Conservation (phyloP, 1,140 invertebrate species). For the Drosophila athabasca region DNA sequence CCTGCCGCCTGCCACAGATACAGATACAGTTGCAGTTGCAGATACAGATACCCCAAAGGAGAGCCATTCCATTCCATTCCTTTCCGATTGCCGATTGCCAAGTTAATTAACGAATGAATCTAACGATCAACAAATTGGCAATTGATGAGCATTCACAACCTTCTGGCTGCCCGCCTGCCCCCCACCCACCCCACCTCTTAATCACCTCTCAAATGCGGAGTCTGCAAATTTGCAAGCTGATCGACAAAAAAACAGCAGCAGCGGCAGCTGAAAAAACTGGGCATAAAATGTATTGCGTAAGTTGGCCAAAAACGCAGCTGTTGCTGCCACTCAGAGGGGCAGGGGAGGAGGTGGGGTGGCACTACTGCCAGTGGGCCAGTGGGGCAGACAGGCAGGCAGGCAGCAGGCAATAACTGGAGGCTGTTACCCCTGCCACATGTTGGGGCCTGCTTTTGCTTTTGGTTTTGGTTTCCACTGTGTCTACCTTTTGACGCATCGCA, state of each 20-base stretch:
- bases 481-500: constrained; percentile 41
- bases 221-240: constrained; percentile 49
- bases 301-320: constrained; percentile 59
- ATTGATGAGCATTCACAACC: constrained; percentile 57
- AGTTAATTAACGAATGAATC: constrained; percentile 69
- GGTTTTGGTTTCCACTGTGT: constrained; percentile 3
- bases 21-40: neutral
- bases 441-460: constrained; percentile 2
- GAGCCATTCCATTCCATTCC: neutral
- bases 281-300: constrained; percentile 45
- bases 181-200: constrained; percentile 19
- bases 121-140: constrained; percentile 61
- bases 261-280: constrained; percentile 7
- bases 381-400: constrained; percentile 20
- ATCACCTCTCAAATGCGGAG: constrained; percentile 52
- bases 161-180: neutral
- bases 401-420: neutral
- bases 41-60: neutral
- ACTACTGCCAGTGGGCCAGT: constrained; percentile 38
- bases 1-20: neutral
- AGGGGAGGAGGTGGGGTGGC: neutral
- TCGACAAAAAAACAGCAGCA: constrained; percentile 5
- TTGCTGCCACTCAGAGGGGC: constrained; percentile 1
- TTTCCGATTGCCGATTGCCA: constrained; percentile 66
- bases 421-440: constrained; percentile 14